Evolutionary conservation across 2,113 vertebrate species (phyloP).

Genomic region (Camelus bactrianus): DNA sequence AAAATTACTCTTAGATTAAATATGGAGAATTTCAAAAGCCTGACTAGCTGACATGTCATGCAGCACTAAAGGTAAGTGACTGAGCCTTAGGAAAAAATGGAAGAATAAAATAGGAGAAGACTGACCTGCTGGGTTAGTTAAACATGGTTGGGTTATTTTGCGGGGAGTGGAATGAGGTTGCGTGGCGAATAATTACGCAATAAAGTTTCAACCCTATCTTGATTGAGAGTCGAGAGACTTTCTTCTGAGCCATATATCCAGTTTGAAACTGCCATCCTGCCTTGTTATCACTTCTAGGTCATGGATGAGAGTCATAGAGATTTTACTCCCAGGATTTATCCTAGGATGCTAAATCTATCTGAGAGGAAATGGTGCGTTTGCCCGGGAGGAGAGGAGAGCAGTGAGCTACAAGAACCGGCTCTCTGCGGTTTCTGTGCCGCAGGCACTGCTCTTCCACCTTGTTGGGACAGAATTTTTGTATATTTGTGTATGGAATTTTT

Average conservation of each 20-base stretch:
- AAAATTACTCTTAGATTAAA: neutral
- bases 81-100: neutral
- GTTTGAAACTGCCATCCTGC: neutral
- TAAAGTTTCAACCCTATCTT: neutral
- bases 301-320: neutral
- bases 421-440: neutral
- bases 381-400: neutral
- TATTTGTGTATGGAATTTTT: neutral
- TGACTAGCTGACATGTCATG: neutral
- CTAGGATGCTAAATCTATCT: neutral
- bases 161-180: neutral
- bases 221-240: neutral
- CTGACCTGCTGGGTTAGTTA: neutral
- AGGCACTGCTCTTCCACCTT: neutral
- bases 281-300: neutral
- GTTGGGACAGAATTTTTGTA: neutral
- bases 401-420: neutral
- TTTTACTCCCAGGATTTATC: neutral
- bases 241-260: neutral
- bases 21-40: neutral
- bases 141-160: neutral
- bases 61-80: neutral
- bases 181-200: neutral
- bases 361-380: neutral
- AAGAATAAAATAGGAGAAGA: neutral